Percentiles rank a stretch among this genome's conserved stretches.
These are phyloP conservation scores for Chrysemys picta DNA, from an alignment of 2,113 vertebrate genomes.

Conservation along the genomic window DNA sequence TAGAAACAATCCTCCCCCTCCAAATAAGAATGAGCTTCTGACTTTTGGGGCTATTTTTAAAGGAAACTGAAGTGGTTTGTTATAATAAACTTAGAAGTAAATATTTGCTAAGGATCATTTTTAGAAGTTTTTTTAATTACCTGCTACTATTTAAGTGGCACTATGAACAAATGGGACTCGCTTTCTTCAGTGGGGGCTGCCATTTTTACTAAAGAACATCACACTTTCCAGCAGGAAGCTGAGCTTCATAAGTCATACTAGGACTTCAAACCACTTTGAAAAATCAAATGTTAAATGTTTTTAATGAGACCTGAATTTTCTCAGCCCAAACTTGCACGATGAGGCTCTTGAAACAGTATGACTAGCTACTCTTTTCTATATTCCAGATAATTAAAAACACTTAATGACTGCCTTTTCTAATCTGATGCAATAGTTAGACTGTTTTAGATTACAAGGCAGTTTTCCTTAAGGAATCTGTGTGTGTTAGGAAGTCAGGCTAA, in stretches of 20 bases:
- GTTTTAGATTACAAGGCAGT: background rate
- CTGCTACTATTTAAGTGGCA: background rate
- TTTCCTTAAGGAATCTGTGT: background rate
- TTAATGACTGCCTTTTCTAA: background rate
- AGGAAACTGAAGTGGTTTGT: background rate
- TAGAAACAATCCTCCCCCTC: background rate
- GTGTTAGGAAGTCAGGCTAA: background rate
- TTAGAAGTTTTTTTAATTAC: background rate
- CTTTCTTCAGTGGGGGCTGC: background rate
- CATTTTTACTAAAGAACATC: background rate
- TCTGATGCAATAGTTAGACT: background rate
- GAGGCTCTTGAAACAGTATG: background rate
- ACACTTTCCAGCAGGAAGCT: background rate
- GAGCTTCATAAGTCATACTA: background rate
- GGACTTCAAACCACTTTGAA: background rate
- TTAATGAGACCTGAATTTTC: background rate
- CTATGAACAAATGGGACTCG: background rate
- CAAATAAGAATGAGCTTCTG: background rate
- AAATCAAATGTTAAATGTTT: background rate
- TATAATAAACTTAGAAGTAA: background rate
- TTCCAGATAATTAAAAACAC: background rate
- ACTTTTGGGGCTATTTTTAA: background rate
- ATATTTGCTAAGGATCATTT: background rate
- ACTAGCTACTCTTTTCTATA: background rate
- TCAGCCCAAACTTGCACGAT: background rate